Base-by-base conservation (phyloP, 1,140 invertebrate species). In the Anadara kagoshimensis region DNA sequence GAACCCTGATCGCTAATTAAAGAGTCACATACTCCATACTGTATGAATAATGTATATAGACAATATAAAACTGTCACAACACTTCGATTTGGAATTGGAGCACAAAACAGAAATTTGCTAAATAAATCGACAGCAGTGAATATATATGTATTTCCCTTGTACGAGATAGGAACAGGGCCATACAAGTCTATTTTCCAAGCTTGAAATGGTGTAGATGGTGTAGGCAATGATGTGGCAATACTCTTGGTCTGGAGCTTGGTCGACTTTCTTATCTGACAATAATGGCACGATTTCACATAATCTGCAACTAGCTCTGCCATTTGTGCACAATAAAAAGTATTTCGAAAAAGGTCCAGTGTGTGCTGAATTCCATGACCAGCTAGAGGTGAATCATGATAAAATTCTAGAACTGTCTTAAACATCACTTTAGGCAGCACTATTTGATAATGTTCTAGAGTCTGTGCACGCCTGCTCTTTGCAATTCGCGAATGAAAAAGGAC, bases 301-400 rank as follows among this genome's bases (percentile, higher is more conserved):
- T 3, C 29, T 3, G 29, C 2, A 2, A 36, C 29, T 3, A 36
- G 29, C 2, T 36, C 29, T 7, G 29, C 29, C 29, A 36, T 36
- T 3, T 3, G 29, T 36, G 29, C 7, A 36, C 29, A 36, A 36
- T 36, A 36, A 36, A 36, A 36, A 36, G 29, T 36, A 36, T 7
- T 36, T 2, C 29, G 29, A 36, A 36, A 3, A 36, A 7, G 24
- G 22, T 76, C 69, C 14, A 76, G 12, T 2, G 69, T 76, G 22
- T 76, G 49, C 3, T 57, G 10, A n/a, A 76, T 73, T 1, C 62
- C 49, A 54, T 75, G 73, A 22, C 61, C 73, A 16, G 45, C 45
- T 16, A 70, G 3, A 24, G 73, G 66, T 43, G 73, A 69, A 20
- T 75, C 73, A 59, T 75, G 66, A 44, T 59, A 47, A 11, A 65